Evolutionary conservation across 53 echinoderm and acorn worm species (phyloP).

Genomic region (Pentamera pediparva): DNA sequence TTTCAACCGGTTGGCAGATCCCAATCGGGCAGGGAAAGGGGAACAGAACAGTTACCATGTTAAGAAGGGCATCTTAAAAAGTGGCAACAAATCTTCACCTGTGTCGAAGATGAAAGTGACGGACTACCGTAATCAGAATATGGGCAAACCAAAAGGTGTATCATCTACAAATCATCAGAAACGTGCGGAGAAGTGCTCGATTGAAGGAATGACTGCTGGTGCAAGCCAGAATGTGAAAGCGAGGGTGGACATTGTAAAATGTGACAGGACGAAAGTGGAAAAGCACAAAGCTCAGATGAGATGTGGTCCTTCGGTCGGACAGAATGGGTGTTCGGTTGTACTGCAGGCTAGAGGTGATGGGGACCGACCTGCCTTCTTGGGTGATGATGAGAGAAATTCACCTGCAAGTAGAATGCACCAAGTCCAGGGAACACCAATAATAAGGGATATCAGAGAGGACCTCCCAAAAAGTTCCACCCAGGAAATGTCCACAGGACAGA

Average conservation of each 20-base stretch:
- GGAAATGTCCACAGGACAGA: no score
- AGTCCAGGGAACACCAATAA: constrained; percentile 68
- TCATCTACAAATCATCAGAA: neutral
- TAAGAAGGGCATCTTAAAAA: neutral
- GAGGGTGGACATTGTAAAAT: neutral
- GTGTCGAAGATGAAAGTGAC: neutral
- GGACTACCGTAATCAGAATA: no score
- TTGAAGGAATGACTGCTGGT: neutral
- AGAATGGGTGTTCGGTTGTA: no score
- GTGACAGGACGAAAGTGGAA: neutral
- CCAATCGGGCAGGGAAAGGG: neutral
- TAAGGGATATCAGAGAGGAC: constrained; percentile 69
- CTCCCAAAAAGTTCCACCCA: constrained; percentile 29
- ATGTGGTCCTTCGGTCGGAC: no score
- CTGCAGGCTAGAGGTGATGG: no score
- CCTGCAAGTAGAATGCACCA: neutral
- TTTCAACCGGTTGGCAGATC: no score
- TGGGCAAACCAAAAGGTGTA: no score
- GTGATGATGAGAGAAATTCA: neutral
- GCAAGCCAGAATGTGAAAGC: no score
- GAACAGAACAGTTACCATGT: neutral
- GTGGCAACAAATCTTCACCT: constrained; percentile 7
- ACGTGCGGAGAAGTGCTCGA: no score
- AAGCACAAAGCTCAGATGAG: no score
- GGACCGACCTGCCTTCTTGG: neutral